A percentile compares a stretch with the other conserved stretches of the same genome.
Evolutionary conservation across 1,140 invertebrate species (phyloP).

Genomic region (Antheraea pernyi): DNA sequence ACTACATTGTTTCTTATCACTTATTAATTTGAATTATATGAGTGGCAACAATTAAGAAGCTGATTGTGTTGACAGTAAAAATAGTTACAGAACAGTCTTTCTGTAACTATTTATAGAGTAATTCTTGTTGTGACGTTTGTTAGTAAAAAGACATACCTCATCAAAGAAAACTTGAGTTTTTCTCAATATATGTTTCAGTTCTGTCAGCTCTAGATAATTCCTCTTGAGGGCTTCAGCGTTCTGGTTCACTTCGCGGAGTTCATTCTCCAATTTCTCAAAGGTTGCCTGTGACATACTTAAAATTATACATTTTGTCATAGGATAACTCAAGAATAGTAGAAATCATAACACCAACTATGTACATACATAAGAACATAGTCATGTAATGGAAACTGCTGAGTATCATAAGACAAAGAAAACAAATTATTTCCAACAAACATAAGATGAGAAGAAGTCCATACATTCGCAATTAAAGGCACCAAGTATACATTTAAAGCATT

Average conservation of each 20-base stretch:
- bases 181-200: constrained; percentile 96
- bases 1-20: constrained; percentile 6
- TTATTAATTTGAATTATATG: constrained; percentile 9
- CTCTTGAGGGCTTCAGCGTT: constrained; percentile 98
- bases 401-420: too few species aligned
- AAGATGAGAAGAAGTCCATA: too few species aligned
- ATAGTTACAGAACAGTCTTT: background rate
- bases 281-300: constrained; percentile 84
- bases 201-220: constrained; percentile 97
- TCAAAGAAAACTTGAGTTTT: constrained; percentile 99
- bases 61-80: background rate
- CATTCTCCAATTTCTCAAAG: constrained; percentile 97
- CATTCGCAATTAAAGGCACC: too few species aligned
- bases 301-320: background rate
- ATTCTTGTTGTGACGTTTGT: constrained; percentile 3
- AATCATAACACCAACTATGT: too few species aligned
- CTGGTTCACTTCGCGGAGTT: constrained; percentile 97
- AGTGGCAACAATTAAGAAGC: background rate
- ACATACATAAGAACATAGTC: too few species aligned
- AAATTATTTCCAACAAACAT: too few species aligned
- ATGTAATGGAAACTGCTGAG: too few species aligned
- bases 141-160: constrained; percentile 86
- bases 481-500: too few species aligned
- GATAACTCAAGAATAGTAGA: too few species aligned
- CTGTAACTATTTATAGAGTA: background rate